These are phyloP conservation scores for Electrona antarctica DNA, from an alignment of 2,113 vertebrate species.

Conservation along the genomic window DNA sequence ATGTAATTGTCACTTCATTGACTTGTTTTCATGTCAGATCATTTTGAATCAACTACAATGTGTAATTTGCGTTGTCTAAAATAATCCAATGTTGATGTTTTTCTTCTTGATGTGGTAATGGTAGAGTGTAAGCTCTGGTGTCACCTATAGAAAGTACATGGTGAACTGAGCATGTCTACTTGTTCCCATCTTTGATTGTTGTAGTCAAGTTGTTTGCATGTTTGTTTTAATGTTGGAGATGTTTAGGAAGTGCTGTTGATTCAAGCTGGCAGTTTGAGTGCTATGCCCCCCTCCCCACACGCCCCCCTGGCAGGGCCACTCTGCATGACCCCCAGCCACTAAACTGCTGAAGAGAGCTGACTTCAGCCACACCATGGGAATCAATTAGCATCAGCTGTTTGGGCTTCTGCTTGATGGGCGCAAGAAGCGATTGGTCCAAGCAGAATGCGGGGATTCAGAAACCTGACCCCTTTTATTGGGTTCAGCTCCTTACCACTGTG, in stretches of 20 bases:
- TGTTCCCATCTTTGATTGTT: conserved; percentile 5
- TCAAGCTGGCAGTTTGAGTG: conserved; percentile 75
- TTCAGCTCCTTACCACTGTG: conserved; percentile 89
- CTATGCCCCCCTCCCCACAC: conserved; percentile 62
- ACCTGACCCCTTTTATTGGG: conserved; percentile 93
- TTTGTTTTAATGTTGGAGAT: conserved; percentile 78
- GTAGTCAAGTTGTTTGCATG: conserved; percentile 65
- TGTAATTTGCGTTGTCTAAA: no score
- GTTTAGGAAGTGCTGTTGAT: conserved; percentile 77
- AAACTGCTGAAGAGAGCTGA: conserved; percentile 82
- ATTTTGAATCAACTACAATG: no score
- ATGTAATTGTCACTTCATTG: not conserved
- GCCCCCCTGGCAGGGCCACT: conserved; percentile 49
- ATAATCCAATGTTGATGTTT: no score
- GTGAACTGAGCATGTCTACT: not conserved
- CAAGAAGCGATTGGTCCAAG: conserved; percentile 79
- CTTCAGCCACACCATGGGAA: conserved; percentile 84
- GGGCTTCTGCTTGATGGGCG: conserved; percentile 82
- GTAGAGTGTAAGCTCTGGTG: no score
- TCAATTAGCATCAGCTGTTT: conserved; percentile 85
- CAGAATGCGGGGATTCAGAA: conserved; percentile 85
- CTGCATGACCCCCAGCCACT: conserved; percentile 75
- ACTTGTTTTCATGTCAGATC: not conserved
- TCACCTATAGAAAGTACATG: no score
- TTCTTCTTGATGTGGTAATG: no score